Evolutionary conservation across 2,113 vertebrate species (phyloP).

Genomic region (Daphoenositta chrysoptera): DNA sequence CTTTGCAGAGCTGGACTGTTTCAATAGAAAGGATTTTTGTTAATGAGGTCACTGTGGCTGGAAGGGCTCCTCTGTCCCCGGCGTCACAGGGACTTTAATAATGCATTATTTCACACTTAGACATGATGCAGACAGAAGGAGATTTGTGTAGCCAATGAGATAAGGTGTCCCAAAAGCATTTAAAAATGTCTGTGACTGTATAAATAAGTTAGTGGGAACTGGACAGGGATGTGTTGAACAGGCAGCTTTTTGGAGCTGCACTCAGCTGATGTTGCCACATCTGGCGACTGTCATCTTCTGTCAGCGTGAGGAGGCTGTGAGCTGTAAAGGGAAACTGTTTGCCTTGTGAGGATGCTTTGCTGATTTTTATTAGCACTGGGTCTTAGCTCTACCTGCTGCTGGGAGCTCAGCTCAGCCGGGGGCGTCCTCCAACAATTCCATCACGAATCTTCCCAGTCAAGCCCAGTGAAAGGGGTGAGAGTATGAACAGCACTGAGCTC

Average conservation of each 20-base stretch:
- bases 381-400: conserved; percentile 31
- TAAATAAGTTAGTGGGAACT: background rate
- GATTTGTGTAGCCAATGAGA: background rate
- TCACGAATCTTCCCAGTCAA: rapidly evolving
- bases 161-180: background rate
- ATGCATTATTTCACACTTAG: background rate
- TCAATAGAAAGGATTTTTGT: background rate
- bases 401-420: conserved; percentile 5
- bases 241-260: background rate
- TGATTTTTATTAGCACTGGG: conserved; percentile 1
- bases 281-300: conserved; percentile 29
- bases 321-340: background rate
- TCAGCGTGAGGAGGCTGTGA: background rate
- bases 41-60: background rate
- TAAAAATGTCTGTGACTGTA: background rate
- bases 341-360: background rate
- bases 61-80: background rate
- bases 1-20: background rate
- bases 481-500: background rate
- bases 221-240: background rate
- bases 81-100: background rate
- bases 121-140: background rate
- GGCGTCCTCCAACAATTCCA: background rate
- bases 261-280: conserved; percentile 29
- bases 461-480: background rate